Evolutionary conservation across 2,113 vertebrate species (phyloP).

Genomic region (Channa maculata): DNA sequence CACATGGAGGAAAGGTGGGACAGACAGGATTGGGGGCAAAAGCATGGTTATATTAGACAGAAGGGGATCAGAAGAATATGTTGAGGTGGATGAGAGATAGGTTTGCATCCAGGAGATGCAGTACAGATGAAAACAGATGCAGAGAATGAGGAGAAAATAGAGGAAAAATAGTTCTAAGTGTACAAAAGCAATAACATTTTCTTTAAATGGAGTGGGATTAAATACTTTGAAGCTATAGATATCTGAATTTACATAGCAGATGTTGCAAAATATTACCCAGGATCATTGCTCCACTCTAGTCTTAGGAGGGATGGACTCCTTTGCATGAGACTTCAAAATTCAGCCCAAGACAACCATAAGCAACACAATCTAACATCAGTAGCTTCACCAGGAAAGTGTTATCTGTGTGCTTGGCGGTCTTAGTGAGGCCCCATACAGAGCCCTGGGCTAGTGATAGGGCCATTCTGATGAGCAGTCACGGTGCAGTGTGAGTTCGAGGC

Average conservation of each 20-base stretch:
- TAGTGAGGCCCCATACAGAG: conserved; percentile 49
- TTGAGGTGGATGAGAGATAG: conserved; percentile 48
- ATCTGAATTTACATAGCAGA: conserved; percentile 64
- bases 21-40: conserved; percentile 56
- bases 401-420: conserved; percentile 47
- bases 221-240: conserved; percentile 63
- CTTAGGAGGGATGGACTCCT: conserved; percentile 43
- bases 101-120: conserved; percentile 32
- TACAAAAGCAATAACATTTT: conserved; percentile 27
- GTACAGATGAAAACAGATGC: conserved; percentile 40
- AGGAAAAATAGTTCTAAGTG: conserved; percentile 39
- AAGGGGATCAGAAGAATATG: conserved; percentile 41
- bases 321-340: conserved; percentile 54
- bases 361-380: conserved; percentile 56
- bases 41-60: conserved; percentile 43
- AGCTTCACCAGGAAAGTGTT: conserved; percentile 52
- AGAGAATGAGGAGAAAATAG: conserved; percentile 1
- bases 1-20: conserved; percentile 50
- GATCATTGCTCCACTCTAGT: conserved; percentile 51
- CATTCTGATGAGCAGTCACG: conserved; percentile 57
- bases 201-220: conserved; percentile 46
- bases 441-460: conserved; percentile 55
- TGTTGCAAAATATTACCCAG: conserved; percentile 40
- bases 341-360: conserved; percentile 47
- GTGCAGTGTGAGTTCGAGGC: conserved; percentile 49